phyloP scores from a whole-genome alignment of 2,888 invertebrate species.

The Panzeria rudis region DNA sequence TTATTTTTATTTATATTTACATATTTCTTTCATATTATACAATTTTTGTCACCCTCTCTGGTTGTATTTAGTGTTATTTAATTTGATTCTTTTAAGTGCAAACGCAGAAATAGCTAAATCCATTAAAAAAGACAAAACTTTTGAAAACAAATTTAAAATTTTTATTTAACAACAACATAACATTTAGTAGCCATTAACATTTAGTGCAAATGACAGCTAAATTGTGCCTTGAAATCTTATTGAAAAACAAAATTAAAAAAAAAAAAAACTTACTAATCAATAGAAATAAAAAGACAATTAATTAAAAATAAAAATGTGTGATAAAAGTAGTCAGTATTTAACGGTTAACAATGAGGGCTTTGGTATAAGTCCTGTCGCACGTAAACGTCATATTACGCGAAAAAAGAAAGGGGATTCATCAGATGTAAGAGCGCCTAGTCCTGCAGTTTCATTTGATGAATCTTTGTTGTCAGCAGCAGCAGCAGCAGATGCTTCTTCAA shows the following conservation, averaged over 20 bases:
- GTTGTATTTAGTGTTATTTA: slow-evolving; percentile 42
- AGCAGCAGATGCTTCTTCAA: background rate
- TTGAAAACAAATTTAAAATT: slow-evolving; percentile 45
- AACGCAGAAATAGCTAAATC: slow-evolving; percentile 24
- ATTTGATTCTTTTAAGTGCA: slow-evolving; percentile 53
- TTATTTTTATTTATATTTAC: background rate
- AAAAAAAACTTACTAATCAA: slow-evolving; percentile 8
- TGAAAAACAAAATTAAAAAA: slow-evolving; percentile 17
- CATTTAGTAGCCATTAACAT: slow-evolving; percentile 57
- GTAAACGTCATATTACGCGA: slow-evolving; percentile 57
- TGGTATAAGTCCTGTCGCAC: slow-evolving; percentile 60
- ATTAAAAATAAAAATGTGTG: slow-evolving; percentile 37
- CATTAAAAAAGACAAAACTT: slow-evolving; percentile 23
- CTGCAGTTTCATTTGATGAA: slow-evolving; percentile 34
- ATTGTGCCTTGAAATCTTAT: slow-evolving; percentile 23
- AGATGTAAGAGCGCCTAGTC: slow-evolving; percentile 43
- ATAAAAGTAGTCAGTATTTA: slow-evolving; percentile 60
- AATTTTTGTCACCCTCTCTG: slow-evolving; percentile 41
- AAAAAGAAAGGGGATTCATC: slow-evolving; percentile 69
- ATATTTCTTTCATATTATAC: slow-evolving; percentile 44
- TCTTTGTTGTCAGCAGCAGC: slow-evolving; percentile 14
- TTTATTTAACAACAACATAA: slow-evolving; percentile 36
- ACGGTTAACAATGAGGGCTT: slow-evolving; percentile 73
- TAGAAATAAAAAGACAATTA: slow-evolving; percentile 19
- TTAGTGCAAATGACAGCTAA: slow-evolving; percentile 64